These are phyloP conservation scores for Pocillopora grandis DNA, from an alignment of 92 coral and sea anemone genomes.

Conservation along the genomic window DNA sequence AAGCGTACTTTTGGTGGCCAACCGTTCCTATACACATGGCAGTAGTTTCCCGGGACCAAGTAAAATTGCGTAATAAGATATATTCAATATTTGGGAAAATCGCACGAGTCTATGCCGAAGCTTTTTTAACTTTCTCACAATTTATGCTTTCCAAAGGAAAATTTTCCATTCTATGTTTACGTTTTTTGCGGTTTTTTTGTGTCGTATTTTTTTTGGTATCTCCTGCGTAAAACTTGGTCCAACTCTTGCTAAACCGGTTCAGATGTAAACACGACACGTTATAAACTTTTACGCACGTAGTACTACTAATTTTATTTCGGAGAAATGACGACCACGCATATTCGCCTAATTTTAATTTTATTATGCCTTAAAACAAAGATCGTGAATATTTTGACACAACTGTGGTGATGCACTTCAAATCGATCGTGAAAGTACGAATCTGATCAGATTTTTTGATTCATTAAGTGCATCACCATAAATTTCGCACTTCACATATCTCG, in stretches of 20 bases:
- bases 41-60: conserved; percentile 32
- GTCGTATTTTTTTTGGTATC: too few species aligned
- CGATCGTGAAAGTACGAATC: too few species aligned
- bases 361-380: background rate
- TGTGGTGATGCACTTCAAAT: too few species aligned
- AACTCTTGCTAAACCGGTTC: conserved; percentile 40
- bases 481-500: too few species aligned
- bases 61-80: conserved; percentile 29
- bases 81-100: background rate
- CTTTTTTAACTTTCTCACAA: background rate
- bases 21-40: background rate
- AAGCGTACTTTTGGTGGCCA: background rate
- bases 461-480: too few species aligned
- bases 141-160: background rate
- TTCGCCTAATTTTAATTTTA: background rate
- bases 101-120: background rate
- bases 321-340: background rate
- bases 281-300: conserved; percentile 4
- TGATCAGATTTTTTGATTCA: too few species aligned
- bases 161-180: background rate
- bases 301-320: background rate
- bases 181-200: background rate
- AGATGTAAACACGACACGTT: conserved; percentile 24
- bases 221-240: background rate
- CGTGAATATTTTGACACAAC: too few species aligned